Percentiles rank a stretch among this genome's conserved stretches.
These are phyloP conservation scores for Tachysurus vachellii DNA, from an alignment of 2,113 vertebrate genomes.

Conservation along the genomic window DNA sequence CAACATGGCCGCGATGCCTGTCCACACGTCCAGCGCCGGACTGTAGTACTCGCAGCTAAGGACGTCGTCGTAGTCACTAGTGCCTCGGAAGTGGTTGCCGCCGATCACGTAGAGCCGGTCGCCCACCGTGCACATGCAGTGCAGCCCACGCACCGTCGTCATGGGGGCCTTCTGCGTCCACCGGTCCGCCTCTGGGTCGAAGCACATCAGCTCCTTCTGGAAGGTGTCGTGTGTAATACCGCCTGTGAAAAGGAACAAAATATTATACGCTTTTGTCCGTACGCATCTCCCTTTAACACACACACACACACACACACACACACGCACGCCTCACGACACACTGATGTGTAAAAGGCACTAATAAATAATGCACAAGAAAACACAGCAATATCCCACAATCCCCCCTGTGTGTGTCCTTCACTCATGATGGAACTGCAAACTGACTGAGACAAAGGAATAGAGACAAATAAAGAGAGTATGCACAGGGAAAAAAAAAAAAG, in stretches of 20 bases:
- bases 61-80: constrained; percentile 98
- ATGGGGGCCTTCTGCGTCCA: constrained; percentile 98
- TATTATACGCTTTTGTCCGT: background rate
- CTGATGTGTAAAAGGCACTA: background rate
- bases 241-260: constrained; percentile 69
- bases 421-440: background rate
- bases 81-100: constrained; percentile 98
- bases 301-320: constrained; percentile 34
- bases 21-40: constrained; percentile 95
- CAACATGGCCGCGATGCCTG: constrained; percentile 95
- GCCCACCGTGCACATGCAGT: constrained; percentile 98
- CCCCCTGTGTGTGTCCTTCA: background rate
- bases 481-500: constrained; percentile 7
- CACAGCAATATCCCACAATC: background rate
- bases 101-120: constrained; percentile 97
- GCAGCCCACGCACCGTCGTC: constrained; percentile 97
- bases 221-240: constrained; percentile 99
- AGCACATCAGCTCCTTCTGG: constrained; percentile 99
- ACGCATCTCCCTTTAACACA: background rate
- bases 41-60: constrained; percentile 99
- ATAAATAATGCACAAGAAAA: background rate
- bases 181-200: constrained; percentile 96
- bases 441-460: background rate
- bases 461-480: background rate
- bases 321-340: background rate